phyloP scores from a whole-genome alignment of 2,797 vertebrate genomes.

The Pogonophryne albipinna region DNA sequence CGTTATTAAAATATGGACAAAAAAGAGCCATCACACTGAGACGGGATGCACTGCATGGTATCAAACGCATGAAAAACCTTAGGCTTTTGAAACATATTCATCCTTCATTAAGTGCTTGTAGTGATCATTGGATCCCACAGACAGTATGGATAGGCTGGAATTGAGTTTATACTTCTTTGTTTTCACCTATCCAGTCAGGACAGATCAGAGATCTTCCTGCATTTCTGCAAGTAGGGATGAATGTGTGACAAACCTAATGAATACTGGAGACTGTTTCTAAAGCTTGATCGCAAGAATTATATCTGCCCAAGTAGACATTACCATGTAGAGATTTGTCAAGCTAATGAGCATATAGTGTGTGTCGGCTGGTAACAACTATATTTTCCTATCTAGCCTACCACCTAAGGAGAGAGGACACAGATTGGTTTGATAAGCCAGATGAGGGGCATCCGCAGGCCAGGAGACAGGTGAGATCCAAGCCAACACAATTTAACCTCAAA shows the following conservation, averaged over 20 bases:
- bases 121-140: conserved; percentile 40
- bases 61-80: conserved; percentile 49
- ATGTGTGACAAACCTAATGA: conserved; percentile 36
- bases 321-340: conserved; percentile 28
- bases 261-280: conserved; percentile 19
- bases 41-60: conserved; percentile 47
- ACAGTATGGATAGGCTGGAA: conserved; percentile 30
- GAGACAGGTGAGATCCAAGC: conserved; percentile 87
- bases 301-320: conserved; percentile 38
- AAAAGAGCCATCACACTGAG: conserved; percentile 26
- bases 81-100: conserved; percentile 48
- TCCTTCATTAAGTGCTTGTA: conserved; percentile 53
- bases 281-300: conserved; percentile 35
- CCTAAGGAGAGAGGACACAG: conserved; percentile 97
- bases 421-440: conserved; percentile 99
- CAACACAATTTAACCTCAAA: not conserved
- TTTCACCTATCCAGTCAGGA: conserved; percentile 49
- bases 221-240: conserved; percentile 38
- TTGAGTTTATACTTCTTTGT: conserved; percentile 25
- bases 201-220: conserved; percentile 62
- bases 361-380: conserved; percentile 39
- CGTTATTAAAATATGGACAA: conserved; percentile 37
- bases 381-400: conserved; percentile 92
- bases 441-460: conserved; percentile 89
- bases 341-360: conserved; percentile 7